Evolutionary conservation across 35 echinoderm and acorn worm genomes (phyloP), one percentile per base, ranked within the genome.

Genomic region (Patiria miniata): DNA sequence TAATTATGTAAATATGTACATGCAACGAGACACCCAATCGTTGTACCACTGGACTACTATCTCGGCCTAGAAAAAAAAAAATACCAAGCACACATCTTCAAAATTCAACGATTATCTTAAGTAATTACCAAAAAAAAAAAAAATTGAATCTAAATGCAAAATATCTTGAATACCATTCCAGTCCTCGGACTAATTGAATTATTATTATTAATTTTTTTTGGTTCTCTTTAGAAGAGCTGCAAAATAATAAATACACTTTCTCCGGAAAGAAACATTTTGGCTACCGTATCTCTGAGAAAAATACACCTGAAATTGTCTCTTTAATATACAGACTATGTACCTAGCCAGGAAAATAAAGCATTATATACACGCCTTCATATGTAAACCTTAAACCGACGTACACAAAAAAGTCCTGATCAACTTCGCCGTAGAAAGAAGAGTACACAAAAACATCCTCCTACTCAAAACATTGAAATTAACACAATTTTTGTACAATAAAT

Each of bases 401-500:
- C 65, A 73, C 65, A 73, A 73, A 61, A n/a, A 73, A 73, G 65
- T 73, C 65, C 65, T 73, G 65, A 73, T 36, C 65, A 73, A 73
- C 34, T 18, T 73, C 14, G 34, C 65, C 29, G 65, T 73, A 73
- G 61, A 69, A 69, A 69, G 61, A 22, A 69, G 65, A 73, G 65
- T 73, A 73, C 65, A 73, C 65, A 73, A 73, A 73, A n/a, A 73
- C 26, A 1, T 73, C 65, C 8, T 73, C 65, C 65, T 73, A 73
- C 65, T 30, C 26, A 4, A 73, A 73, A 73, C 21, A 36, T 73
- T 36, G 65, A 73, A 73, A 73, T 73, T 26, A 73, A 73, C 65
- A 73, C 65, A 73, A 73, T 73, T 73, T 73, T 73, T 73, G 65
- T 73, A 73, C 65, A 73, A 73, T 73, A 73, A 73, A 73, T 73